These are phyloP conservation scores for Syrphus vitripennis DNA, from an alignment of 2,888 invertebrate genomes.

Conservation along the genomic window DNA sequence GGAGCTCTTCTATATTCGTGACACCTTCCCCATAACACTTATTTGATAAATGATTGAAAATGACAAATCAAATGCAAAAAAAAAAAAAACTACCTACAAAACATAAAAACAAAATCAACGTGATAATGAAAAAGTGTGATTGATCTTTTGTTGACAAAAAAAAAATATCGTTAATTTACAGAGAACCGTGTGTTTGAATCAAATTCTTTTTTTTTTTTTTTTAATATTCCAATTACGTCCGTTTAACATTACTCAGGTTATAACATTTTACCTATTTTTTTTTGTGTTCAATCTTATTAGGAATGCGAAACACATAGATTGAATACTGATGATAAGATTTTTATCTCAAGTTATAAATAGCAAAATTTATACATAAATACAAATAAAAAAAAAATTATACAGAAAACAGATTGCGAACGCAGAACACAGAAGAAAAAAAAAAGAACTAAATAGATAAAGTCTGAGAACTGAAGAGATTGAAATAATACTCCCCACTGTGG, in stretches of 20 bases:
- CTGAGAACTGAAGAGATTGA: background rate
- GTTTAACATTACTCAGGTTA: background rate
- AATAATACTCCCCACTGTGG: slow-evolving; percentile 18
- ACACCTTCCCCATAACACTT: background rate
- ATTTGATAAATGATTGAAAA: background rate
- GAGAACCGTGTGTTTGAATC: background rate
- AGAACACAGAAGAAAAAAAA: background rate
- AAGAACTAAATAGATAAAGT: slow-evolving; percentile 17
- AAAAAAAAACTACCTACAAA: background rate
- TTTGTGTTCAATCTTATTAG: background rate
- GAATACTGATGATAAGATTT: slow-evolving; percentile 61
- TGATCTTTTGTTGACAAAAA: slow-evolving; percentile 1
- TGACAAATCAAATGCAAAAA: background rate
- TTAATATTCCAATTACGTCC: slow-evolving; percentile 16
- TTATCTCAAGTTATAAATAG: slow-evolving; percentile 61
- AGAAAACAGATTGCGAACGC: background rate
- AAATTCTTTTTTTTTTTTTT: background rate
- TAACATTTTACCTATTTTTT: slow-evolving; percentile 14
- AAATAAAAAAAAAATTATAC: background rate
- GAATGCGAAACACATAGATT: slow-evolving; percentile 45
- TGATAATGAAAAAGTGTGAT: slow-evolving; percentile 17
- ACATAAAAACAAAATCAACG: background rate
- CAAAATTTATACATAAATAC: background rate
- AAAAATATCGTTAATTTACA: background rate
- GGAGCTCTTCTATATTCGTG: background rate